These are phyloP conservation scores for Nothoprocta pentlandii DNA, from an alignment of 2,113 vertebrate genomes.

Conservation along the genomic window DNA sequence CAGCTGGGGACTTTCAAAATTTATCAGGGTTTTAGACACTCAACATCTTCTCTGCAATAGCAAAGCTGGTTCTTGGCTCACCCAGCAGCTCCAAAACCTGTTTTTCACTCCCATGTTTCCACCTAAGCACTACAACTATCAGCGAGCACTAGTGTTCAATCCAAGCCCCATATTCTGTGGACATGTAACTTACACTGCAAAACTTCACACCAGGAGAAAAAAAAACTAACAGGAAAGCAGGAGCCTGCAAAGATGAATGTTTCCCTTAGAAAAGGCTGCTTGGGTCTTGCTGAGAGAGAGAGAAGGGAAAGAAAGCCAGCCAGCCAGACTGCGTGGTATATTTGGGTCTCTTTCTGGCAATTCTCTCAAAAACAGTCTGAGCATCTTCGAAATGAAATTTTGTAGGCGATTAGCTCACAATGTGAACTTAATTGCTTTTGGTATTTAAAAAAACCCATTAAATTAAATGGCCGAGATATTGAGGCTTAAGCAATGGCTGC, in stretches of 20 bases:
- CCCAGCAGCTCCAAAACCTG: not conserved
- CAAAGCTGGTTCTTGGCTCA: not conserved
- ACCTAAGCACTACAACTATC: not conserved
- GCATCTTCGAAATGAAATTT: constrained; percentile 74
- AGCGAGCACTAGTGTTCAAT: too few species aligned
- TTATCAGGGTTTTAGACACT: not conserved
- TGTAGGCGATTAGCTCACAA: constrained; percentile 73
- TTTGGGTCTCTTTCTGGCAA: constrained; percentile 10
- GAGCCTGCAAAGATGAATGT: not conserved
- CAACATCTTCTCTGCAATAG: too few species aligned
- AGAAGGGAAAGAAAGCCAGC: constrained; percentile 4
- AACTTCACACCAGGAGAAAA: not conserved
- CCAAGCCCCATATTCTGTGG: not conserved
- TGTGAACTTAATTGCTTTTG: constrained; percentile 77
- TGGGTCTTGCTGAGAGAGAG: not conserved
- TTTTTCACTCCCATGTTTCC: not conserved
- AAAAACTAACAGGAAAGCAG: not conserved
- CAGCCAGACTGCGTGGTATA: not conserved
- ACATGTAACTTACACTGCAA: not conserved
- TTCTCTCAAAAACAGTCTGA: constrained; percentile 64
- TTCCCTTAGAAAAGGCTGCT: not conserved
- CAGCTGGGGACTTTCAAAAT: not conserved
- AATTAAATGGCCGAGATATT: constrained; percentile 74
- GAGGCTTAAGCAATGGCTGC: constrained; percentile 69
- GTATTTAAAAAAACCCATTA: constrained; percentile 74